phyloP scores from a whole-genome alignment of 30 jellyfish, hydroid and myxozoan genomes.

The Catostylus mosaicus region DNA sequence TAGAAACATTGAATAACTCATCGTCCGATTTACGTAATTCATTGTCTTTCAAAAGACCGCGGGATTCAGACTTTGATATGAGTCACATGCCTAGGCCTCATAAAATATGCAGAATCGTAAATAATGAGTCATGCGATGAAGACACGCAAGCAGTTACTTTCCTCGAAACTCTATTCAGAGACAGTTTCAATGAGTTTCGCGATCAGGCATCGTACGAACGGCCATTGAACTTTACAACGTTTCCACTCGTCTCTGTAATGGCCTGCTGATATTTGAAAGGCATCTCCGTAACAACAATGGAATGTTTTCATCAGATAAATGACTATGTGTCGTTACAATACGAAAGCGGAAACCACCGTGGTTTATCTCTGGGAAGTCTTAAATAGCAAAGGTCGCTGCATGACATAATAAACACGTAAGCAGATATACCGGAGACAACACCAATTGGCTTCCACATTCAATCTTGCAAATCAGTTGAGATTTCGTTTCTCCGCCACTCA shows the following conservation, averaged over 20 bases:
- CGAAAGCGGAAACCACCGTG: slow-evolving; percentile 3
- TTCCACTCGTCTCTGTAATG: slow-evolving; percentile 69
- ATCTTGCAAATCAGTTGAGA: too few relatives aligned
- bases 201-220: slow-evolving; percentile 25
- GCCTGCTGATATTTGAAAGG: slow-evolving; percentile 44
- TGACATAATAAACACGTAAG: slow-evolving; percentile 6
- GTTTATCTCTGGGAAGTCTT: not conserved
- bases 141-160: slow-evolving; percentile 73
- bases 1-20: slow-evolving; percentile 17
- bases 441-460: too few relatives aligned
- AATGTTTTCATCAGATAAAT: not conserved
- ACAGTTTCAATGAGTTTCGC: slow-evolving; percentile 52
- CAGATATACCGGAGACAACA: too few relatives aligned
- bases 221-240: slow-evolving; percentile 23
- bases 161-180: slow-evolving; percentile 65
- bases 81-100: slow-evolving; percentile 73
- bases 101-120: slow-evolving; percentile 56
- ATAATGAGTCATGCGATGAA: slow-evolving; percentile 53
- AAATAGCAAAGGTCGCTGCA: not conserved
- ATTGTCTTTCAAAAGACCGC: slow-evolving; percentile 70
- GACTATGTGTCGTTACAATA: not conserved
- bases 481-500: too few relatives aligned
- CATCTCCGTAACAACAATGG: not conserved
- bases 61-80: slow-evolving; percentile 73
- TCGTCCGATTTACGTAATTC: slow-evolving; percentile 70